phyloP scores from a whole-genome alignment of 2,797 vertebrate genomes.

The Schizopygopsis pylzovi region DNA sequence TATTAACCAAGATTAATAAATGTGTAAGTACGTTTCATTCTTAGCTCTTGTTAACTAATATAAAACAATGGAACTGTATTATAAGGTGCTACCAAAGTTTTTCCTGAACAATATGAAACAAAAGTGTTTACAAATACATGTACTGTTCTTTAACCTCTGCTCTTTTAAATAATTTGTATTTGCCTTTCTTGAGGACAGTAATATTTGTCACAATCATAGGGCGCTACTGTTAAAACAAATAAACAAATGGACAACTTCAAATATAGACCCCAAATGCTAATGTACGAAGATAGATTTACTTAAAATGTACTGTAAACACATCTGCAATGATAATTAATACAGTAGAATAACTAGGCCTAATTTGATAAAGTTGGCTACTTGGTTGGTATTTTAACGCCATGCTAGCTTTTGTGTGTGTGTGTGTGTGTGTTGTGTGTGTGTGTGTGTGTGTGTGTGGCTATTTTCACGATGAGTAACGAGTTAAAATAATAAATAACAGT shows the following conservation, averaged over 20 bases:
- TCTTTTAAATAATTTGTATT: background rate
- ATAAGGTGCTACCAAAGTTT: background rate
- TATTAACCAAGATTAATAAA: too few species aligned
- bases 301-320: background rate
- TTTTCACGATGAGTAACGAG: too few species aligned
- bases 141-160: background rate
- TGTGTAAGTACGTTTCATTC: background rate
- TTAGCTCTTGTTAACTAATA: background rate
- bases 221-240: background rate
- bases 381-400: too few species aligned
- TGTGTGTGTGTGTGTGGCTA: too few species aligned
- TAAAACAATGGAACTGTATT: background rate
- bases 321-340: background rate
- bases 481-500: too few species aligned
- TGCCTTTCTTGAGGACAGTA: background rate
- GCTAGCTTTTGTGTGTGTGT: too few species aligned
- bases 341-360: background rate
- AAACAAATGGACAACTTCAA: background rate
- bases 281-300: conserved; percentile 18
- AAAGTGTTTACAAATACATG: background rate
- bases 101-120: background rate
- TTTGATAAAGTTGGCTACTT: too few species aligned
- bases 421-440: too few species aligned
- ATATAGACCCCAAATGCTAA: background rate
- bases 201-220: too few species aligned